These are phyloP conservation scores for Capreolus pygargus DNA, from an alignment of 2,113 vertebrate species.

Conservation along the genomic window DNA sequence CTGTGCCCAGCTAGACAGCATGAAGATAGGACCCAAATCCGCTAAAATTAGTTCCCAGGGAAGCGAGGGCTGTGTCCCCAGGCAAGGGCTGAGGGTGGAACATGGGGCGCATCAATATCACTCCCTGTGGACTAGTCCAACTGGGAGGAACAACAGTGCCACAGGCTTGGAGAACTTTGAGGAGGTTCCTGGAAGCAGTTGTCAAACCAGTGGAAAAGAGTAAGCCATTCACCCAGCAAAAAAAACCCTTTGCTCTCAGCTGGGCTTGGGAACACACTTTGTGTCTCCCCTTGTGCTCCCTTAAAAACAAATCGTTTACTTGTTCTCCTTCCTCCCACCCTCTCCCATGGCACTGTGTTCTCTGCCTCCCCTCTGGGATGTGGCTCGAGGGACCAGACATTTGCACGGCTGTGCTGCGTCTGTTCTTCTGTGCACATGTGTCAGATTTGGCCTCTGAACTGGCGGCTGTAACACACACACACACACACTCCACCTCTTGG, in stretches of 20 bases:
- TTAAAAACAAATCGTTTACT: background rate
- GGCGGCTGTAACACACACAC: background rate
- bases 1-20: background rate
- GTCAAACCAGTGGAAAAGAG: conserved; percentile 45
- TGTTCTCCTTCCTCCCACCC: background rate
- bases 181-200: conserved; percentile 53
- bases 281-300: background rate
- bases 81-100: background rate
- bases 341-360: background rate
- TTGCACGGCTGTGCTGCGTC: too few species aligned
- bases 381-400: background rate
- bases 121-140: background rate
- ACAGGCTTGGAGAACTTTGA: conserved; percentile 36
- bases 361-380: background rate
- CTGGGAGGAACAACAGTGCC: background rate
- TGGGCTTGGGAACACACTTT: conserved; percentile 33
- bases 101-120: background rate
- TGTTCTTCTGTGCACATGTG: background rate
- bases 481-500: background rate
- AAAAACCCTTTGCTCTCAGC: conserved; percentile 27
- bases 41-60: background rate
- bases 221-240: conserved; percentile 15
- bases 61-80: background rate
- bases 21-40: background rate
- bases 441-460: background rate